These are phyloP conservation scores for Altica lythri DNA, from an alignment of 2,888 invertebrate genomes.

Conservation along the genomic window DNA sequence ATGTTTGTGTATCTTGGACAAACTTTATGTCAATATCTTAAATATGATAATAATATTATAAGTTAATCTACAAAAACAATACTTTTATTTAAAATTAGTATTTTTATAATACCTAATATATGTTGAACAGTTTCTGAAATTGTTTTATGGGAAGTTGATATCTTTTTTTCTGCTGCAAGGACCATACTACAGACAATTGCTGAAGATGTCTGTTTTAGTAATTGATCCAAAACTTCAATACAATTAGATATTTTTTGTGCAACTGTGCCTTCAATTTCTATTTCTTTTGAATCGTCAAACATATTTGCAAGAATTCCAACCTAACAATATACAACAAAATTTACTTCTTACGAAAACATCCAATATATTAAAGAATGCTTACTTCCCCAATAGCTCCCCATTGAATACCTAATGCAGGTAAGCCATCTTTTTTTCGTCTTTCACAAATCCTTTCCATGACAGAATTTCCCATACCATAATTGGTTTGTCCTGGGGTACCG, in stretches of 20 bases:
- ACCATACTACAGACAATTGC: slow-evolving; percentile 83
- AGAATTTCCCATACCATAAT: slow-evolving; percentile 89
- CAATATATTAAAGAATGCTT: too few relatives aligned
- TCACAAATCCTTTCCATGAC: slow-evolving; percentile 89
- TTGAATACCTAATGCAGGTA: slow-evolving; percentile 83
- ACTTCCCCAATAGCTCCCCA: slow-evolving; percentile 95
- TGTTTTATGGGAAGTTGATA: slow-evolving; percentile 66
- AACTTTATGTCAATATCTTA: slow-evolving; percentile 60
- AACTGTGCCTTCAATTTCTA: slow-evolving; percentile 65
- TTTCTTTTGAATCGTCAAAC: slow-evolving; percentile 55
- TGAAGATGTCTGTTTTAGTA: slow-evolving; percentile 67
- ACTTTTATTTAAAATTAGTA: background rate
- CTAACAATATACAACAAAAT: slow-evolving; percentile 41
- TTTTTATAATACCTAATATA: slow-evolving; percentile 71
- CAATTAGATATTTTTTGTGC: slow-evolving; percentile 71
- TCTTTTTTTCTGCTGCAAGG: slow-evolving; percentile 80
- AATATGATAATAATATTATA: too few relatives aligned
- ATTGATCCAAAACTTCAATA: slow-evolving; percentile 65
- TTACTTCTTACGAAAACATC: too few relatives aligned
- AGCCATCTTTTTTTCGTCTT: slow-evolving; percentile 67
- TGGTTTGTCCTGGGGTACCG: slow-evolving; percentile 89
- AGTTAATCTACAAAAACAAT: too few relatives aligned
- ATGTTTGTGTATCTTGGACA: slow-evolving; percentile 66
- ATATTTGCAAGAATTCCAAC: slow-evolving; percentile 71
- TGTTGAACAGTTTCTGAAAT: slow-evolving; percentile 67